These are phyloP conservation scores for Rhaphigaster nebulosa DNA, from an alignment of 2,888 invertebrate genomes.

Conservation along the genomic window DNA sequence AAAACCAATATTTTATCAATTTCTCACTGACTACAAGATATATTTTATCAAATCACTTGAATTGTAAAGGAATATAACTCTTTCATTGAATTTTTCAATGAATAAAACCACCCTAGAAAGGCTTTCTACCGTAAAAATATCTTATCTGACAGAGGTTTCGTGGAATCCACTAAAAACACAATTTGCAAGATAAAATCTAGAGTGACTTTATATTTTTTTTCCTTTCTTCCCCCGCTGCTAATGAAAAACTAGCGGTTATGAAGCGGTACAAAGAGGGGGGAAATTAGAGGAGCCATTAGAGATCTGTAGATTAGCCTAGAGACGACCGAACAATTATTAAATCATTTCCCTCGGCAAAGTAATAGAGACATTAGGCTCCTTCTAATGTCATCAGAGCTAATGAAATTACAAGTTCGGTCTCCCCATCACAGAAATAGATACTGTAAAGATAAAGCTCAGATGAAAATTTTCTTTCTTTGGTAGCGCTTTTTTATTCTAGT, in stretches of 20 bases:
- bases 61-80: too few relatives aligned
- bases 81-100: neutral
- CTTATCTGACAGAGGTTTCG: neutral
- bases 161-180: neutral
- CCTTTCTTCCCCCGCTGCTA: neutral
- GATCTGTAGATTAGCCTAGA: constrained; percentile 33
- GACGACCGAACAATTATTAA: constrained; percentile 44
- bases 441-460: neutral
- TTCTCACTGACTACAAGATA: too few relatives aligned
- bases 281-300: constrained; percentile 41
- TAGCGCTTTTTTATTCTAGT: neutral
- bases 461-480: neutral
- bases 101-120: neutral
- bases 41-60: too few relatives aligned
- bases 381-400: constrained; percentile 36
- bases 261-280: constrained; percentile 34
- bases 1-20: too few relatives aligned
- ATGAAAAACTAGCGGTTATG: constrained; percentile 47
- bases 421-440: neutral
- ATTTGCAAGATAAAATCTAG: constrained; percentile 13
- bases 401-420: constrained; percentile 26
- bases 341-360: constrained; percentile 47
- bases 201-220: neutral
- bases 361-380: constrained; percentile 46
- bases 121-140: neutral